Evolutionary conservation across 2,113 vertebrate species (phyloP), one percentile per base, ranked within the genome.

Genomic region (Eurystomus gularis): DNA sequence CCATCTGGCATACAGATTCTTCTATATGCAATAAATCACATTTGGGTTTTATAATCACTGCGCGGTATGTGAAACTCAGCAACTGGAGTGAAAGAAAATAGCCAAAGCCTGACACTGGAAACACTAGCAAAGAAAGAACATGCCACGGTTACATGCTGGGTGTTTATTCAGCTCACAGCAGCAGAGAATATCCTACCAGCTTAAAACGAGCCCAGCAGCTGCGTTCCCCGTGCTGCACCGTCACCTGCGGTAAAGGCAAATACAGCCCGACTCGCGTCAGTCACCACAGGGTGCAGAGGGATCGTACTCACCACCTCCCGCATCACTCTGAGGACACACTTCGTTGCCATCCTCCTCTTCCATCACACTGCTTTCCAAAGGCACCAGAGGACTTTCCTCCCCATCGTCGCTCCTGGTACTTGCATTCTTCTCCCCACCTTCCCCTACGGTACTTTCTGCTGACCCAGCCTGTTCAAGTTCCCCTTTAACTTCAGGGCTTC

Each of bases 221-320:
- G 17, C 37, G 21, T 37, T 78, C 91, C 55, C 71, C 2, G 2
- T 66, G 93, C 93, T 80, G 72, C 58, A 60, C 66, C 75, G 23
- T 8, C 42, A 33, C 54, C 2, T 52, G 48, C 33, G 1, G 3
- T 28, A 11, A 17, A 18, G 54, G 60, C 52, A 58, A 58, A 46
- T 0, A 5, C 46, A 75, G 46, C 54, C 52, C 20, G 33, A 19
- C 55, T 21, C 23, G 33, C 9, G 19, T 31, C 19, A 57, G 55
- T n/a, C 55, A 57, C 42, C 55, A 10, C 66, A 39, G 77, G 54
- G 6, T 35, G 40, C 69, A 69, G 15, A 13, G 25, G 40, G 61
- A 35, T 84, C 29, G 19, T 93, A 99, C 99, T 99, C 97, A 99
- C 98, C 98, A 80, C 91, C 98, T 85, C 60, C 93, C 39, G 83